Evolutionary conservation across 53 echinoderm and acorn worm genomes (phyloP).

Genomic region (Arbacia lixula): DNA sequence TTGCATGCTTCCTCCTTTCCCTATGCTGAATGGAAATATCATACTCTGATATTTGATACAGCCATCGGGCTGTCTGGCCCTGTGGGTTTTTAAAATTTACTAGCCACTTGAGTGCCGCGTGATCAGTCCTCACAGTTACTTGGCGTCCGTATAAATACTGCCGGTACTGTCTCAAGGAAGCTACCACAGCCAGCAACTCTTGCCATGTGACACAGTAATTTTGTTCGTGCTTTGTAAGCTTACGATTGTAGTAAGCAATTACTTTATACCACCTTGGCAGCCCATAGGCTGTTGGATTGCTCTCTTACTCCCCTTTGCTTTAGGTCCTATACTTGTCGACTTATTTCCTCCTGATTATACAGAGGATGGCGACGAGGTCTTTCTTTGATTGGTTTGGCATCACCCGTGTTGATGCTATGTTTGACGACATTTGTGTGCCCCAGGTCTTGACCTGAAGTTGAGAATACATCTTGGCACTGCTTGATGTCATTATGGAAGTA

Average conservation of each 20-base stretch:
- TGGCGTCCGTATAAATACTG: slow-evolving; percentile 53
- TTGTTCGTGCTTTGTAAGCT: not conserved
- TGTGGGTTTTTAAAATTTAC: slow-evolving; percentile 35
- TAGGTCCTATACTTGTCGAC: slow-evolving; percentile 25
- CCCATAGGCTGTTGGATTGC: slow-evolving; percentile 32
- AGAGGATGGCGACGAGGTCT: not conserved
- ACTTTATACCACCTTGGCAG: slow-evolving; percentile 33
- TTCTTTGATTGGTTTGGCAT: slow-evolving; percentile 5
- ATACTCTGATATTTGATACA: slow-evolving; percentile 44
- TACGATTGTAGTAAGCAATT: slow-evolving; percentile 38
- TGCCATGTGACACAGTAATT: too few relatives aligned
- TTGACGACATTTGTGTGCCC: slow-evolving; percentile 37
- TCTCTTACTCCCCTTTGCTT: slow-evolving; percentile 24
- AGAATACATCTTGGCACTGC: too few relatives aligned
- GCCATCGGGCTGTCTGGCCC: slow-evolving; percentile 51
- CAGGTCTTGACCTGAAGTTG: too few relatives aligned
- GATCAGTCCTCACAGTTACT: slow-evolving; percentile 44
- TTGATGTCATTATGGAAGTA: too few relatives aligned
- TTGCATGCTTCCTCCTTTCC: slow-evolving; percentile 35
- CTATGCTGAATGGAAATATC: slow-evolving; percentile 44
- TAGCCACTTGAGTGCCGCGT: slow-evolving; percentile 46
- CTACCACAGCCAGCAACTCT: too few relatives aligned
- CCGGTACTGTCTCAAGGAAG: slow-evolving; percentile 45
- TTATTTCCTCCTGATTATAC: slow-evolving; percentile 33
- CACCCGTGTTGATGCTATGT: slow-evolving; percentile 45